These are phyloP conservation scores for Chironomus riparius DNA, from an alignment of 2,888 invertebrate genomes.

Conservation along the genomic window DNA sequence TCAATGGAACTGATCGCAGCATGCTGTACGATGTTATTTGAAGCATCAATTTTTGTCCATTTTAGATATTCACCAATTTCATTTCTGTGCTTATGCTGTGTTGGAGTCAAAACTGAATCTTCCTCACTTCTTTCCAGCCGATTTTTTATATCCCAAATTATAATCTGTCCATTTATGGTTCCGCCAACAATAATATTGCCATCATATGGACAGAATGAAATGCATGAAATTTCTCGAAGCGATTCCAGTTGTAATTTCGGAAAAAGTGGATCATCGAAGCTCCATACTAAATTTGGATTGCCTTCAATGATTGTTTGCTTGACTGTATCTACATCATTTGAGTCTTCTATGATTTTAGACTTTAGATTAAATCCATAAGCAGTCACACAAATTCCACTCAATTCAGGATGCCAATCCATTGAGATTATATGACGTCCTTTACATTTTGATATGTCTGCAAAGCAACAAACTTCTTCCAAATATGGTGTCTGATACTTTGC, in stretches of 20 bases:
- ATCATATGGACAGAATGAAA: slow-evolving; percentile 61
- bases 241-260: slow-evolving; percentile 62
- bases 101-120: slow-evolving; percentile 51
- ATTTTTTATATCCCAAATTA: slow-evolving; percentile 59
- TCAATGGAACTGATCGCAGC: slow-evolving; percentile 54
- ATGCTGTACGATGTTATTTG: slow-evolving; percentile 49
- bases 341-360: slow-evolving; percentile 42
- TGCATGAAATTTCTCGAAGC: slow-evolving; percentile 53
- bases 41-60: slow-evolving; percentile 59
- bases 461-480: slow-evolving; percentile 47
- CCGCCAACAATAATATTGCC: slow-evolving; percentile 63
- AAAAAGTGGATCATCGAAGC: slow-evolving; percentile 57
- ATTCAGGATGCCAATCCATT: slow-evolving; percentile 60
- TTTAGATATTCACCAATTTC: slow-evolving; percentile 53
- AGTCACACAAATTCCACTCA: slow-evolving; percentile 58
- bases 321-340: slow-evolving; percentile 41
- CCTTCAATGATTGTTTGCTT: slow-evolving; percentile 51
- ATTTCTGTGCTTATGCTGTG: slow-evolving; percentile 50
- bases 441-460: slow-evolving; percentile 54
- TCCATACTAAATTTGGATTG: slow-evolving; percentile 66
- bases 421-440: slow-evolving; percentile 57
- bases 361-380: slow-evolving; percentile 55
- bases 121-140: slow-evolving; percentile 54
- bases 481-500: slow-evolving; percentile 36
- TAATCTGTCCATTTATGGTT: slow-evolving; percentile 59